Conservation (phyloP, 2,888 invertebrate species). For the Ochropleura plecta region DNA sequence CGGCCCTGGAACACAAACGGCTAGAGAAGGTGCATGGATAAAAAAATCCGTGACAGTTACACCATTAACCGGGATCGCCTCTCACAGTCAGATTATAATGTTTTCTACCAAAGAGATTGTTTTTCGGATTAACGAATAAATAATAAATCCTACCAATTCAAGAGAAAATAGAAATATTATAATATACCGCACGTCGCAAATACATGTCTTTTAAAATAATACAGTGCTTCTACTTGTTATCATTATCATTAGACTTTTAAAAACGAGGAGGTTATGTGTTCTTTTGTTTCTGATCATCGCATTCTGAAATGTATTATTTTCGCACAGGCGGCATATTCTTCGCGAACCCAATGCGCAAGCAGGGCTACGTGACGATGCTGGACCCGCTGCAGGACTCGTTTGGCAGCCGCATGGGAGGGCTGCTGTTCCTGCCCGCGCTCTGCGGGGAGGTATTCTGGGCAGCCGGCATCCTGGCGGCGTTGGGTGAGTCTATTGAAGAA, state of each 20-base stretch:
- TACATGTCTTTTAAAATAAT: neutral
- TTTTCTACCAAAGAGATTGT: too few relatives aligned
- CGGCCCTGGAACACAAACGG: too few relatives aligned
- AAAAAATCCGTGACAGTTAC: too few relatives aligned
- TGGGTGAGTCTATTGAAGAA: conserved; percentile 91
- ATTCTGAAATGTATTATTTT: conserved; percentile 23
- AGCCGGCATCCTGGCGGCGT: conserved; percentile 98
- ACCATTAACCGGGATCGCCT: neutral
- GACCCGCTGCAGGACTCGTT: conserved; percentile 99
- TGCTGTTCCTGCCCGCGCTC: conserved; percentile 98
- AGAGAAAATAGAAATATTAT: neutral
- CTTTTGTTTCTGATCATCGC: neutral
- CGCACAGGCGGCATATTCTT: conserved; percentile 97
- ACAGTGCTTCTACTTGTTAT: neutral
- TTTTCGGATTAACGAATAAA: neutral
- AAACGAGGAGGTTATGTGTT: too few relatives aligned
- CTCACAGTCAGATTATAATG: too few relatives aligned
- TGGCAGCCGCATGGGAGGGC: conserved; percentile 99
- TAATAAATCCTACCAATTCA: neutral
- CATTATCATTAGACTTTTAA: neutral
- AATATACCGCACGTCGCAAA: neutral
- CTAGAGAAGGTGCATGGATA: too few relatives aligned
- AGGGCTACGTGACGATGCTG: conserved; percentile 99
- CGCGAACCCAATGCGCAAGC: conserved; percentile 99
- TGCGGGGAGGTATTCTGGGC: conserved; percentile 99